These are phyloP conservation scores for Tromatobia lineatoria DNA, from an alignment of 2,888 invertebrate species.

Conservation along the genomic window DNA sequence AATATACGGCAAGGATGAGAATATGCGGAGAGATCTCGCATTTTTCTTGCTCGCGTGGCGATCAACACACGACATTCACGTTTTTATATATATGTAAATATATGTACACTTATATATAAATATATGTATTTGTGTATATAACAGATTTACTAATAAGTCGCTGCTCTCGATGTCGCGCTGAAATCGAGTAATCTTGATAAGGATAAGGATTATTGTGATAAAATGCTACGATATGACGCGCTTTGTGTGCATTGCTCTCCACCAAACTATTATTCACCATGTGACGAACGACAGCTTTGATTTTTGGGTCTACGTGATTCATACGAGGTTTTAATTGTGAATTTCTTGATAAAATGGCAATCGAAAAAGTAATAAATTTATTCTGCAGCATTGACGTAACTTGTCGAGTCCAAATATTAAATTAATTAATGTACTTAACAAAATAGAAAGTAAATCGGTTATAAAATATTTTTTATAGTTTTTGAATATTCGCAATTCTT, in stretches of 20 bases:
- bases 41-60: conserved; percentile 10
- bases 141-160: conserved; percentile 76
- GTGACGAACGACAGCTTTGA: conserved; percentile 10
- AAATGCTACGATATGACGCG: conserved; percentile 62
- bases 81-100: neutral
- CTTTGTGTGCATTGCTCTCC: conserved; percentile 2
- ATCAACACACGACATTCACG: conserved; percentile 9
- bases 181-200: conserved; percentile 78
- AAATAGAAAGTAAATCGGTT: no score
- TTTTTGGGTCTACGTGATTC: conserved; percentile 1
- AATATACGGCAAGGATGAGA: conserved; percentile 30
- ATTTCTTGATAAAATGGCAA: neutral
- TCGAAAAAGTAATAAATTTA: no score
- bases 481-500: no score
- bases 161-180: conserved; percentile 74
- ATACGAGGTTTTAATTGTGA: conserved; percentile 27
- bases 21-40: neutral
- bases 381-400: no score
- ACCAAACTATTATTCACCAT: neutral
- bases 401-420: no score
- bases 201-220: conserved; percentile 75
- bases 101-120: no score
- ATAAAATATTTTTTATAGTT: no score
- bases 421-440: no score
- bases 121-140: neutral